Evolutionary conservation across 2,113 vertebrate species (phyloP), one percentile per base, ranked within the genome.

Genomic region (Lathamus discolor): DNA sequence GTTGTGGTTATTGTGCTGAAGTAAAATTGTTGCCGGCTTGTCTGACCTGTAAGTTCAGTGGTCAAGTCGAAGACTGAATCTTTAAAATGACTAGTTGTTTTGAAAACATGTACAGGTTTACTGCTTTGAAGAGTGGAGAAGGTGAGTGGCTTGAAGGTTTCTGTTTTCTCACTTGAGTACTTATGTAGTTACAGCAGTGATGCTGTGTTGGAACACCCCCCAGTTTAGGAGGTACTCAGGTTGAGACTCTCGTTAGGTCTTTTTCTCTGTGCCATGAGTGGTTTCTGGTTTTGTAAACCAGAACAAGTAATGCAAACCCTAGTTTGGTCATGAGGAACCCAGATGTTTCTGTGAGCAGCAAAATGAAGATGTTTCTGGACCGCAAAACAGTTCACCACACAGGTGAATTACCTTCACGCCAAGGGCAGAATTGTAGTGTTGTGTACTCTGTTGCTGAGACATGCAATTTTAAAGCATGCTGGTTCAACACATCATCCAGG

Each of bases 141-240:
- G 24, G 35, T 10, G 6, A 15, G 14, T 33, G 54, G 24, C 54
- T 27, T 37, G 37, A 55, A 49, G 46, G 20, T 6, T 28, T 27
- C 27, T 33, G 0, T 41, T 73, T 43, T 77, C 33, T 72, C 10
- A 4, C 24, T 54, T 33, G 2, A 67, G 28, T 39, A 9, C 17
- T 41, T 61, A 17, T 81, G 64, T 41, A 55, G 23, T 67, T 51
- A 16, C 2, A 35, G 22, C 14, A 24, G 66, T 23, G 64, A 19
- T 76, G 51, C 33, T 66, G 17, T 43, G 19, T 54, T 33, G 57
- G 31, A 35, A 22, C 1, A 0, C 10, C 17, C 5, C 7, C 16
- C 9, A 20, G 28, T 17, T 78, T 17, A 68, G 69, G 39, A 72
- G 22, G 25, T 35, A 11, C 41, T 62, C 3, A 1, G 13, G 13